These are phyloP conservation scores for Notamacropus eugenii DNA, from an alignment of 2,797 vertebrate species.

Conservation along the genomic window DNA sequence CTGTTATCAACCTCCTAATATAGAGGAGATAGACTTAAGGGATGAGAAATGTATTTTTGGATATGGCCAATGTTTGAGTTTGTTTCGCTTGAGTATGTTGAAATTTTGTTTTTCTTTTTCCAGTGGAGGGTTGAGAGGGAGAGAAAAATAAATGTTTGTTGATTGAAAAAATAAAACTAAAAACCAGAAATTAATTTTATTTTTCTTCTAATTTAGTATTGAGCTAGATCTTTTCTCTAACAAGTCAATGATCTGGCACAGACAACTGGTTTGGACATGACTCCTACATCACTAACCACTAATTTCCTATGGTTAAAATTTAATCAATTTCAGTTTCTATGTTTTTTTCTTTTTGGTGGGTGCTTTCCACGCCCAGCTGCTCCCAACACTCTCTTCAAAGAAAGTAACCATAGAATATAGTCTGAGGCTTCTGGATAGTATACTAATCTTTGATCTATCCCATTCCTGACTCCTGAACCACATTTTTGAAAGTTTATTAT, in stretches of 20 bases:
- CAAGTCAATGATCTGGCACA: neutral
- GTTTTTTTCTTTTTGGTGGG: neutral
- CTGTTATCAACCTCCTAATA: neutral
- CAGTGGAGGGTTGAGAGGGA: neutral
- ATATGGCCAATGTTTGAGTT: neutral
- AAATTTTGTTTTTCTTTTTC: neutral
- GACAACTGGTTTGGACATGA: neutral
- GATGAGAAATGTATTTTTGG: neutral
- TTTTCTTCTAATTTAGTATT: neutral
- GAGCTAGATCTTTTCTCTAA: neutral
- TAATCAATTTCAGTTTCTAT: neutral
- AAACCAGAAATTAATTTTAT: neutral
- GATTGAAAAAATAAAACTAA: neutral
- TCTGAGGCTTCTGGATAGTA: neutral
- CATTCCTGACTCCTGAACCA: neutral
- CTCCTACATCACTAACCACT: neutral
- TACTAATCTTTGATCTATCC: neutral
- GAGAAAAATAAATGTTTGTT: neutral
- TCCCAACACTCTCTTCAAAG: neutral
- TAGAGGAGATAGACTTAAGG: neutral
- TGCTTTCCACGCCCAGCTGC: neutral
- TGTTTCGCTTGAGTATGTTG: neutral
- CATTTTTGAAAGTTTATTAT: neutral
- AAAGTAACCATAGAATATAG: neutral
- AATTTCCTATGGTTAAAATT: neutral